A percentile compares a stretch with the other conserved stretches of the same genome.
phyloP scores from a whole-genome alignment of 2,797 vertebrate species.

The Syncerus caffer region DNA sequence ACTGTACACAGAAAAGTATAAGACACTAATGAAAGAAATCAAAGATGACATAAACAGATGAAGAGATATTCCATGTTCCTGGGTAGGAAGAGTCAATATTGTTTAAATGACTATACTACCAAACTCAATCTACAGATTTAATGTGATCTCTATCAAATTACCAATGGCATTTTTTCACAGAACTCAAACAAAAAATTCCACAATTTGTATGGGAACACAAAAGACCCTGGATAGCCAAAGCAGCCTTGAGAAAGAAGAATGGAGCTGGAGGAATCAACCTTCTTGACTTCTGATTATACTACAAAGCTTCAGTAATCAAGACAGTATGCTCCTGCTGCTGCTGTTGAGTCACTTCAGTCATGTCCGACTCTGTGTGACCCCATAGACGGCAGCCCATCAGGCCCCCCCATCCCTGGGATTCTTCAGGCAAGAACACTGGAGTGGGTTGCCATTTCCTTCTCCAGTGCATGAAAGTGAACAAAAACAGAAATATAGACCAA shows the following conservation, averaged over 20 bases:
- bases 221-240: neutral
- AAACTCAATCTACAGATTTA: neutral
- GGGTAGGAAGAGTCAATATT: neutral
- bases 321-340: neutral
- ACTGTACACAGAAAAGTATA: neutral
- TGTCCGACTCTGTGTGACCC: too few relatives aligned
- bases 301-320: neutral
- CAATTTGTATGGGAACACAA: neutral
- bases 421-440: too few relatives aligned
- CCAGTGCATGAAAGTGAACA: neutral
- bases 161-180: neutral
- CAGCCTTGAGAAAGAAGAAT: neutral
- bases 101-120: neutral
- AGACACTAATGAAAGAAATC: neutral
- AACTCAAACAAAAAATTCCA: neutral
- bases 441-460: too few relatives aligned
- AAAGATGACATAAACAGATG: neutral
- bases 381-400: too few relatives aligned
- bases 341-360: too few relatives aligned
- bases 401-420: too few relatives aligned
- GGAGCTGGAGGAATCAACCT: neutral
- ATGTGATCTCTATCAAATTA: neutral
- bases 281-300: neutral
- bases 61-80: neutral
- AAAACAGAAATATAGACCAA: neutral